A percentile compares a stretch with the other conserved stretches of the same genome.
Evolutionary conservation across 1,140 invertebrate species (phyloP).

Genomic region (Drosophila nebulosa): DNA sequence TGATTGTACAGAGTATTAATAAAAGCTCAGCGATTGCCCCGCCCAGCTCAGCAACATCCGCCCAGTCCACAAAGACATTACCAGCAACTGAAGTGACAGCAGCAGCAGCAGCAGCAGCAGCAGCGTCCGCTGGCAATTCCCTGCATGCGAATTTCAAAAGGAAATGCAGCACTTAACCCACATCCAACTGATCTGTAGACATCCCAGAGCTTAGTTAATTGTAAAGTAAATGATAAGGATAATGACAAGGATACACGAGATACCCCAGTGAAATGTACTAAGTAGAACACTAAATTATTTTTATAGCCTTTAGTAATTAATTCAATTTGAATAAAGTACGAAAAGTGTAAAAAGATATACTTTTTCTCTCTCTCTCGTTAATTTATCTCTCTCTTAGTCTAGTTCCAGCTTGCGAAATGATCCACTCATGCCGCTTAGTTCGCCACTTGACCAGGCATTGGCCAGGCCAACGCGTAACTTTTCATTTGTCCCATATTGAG

Average conservation of each 20-base stretch:
- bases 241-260: conserved; percentile 58
- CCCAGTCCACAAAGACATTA: conserved; percentile 20
- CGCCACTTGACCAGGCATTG: conserved; percentile 51
- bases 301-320: conserved; percentile 55
- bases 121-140: conserved; percentile 20
- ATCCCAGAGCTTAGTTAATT: conserved; percentile 39
- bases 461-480: conserved; percentile 79
- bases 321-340: conserved; percentile 39
- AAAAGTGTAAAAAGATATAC: not conserved
- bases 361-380: not conserved
- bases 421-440: conserved; percentile 77
- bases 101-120: not conserved
- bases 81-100: not conserved
- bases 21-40: conserved; percentile 45
- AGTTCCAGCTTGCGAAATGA: conserved; percentile 82
- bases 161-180: conserved; percentile 70
- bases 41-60: conserved; percentile 10
- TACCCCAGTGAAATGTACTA: conserved; percentile 58
- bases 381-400: conserved; percentile 48
- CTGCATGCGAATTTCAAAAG: conserved; percentile 70
- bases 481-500: conserved; percentile 83
- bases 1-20: conserved; percentile 86
- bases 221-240: conserved; percentile 54
- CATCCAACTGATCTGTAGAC: not conserved
- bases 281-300: conserved; percentile 52